A percentile compares a stretch with the other conserved stretches of the same genome.
These are phyloP conservation scores for Tragulus kanchil DNA, from an alignment of 2,113 vertebrate genomes.

Conservation along the genomic window DNA sequence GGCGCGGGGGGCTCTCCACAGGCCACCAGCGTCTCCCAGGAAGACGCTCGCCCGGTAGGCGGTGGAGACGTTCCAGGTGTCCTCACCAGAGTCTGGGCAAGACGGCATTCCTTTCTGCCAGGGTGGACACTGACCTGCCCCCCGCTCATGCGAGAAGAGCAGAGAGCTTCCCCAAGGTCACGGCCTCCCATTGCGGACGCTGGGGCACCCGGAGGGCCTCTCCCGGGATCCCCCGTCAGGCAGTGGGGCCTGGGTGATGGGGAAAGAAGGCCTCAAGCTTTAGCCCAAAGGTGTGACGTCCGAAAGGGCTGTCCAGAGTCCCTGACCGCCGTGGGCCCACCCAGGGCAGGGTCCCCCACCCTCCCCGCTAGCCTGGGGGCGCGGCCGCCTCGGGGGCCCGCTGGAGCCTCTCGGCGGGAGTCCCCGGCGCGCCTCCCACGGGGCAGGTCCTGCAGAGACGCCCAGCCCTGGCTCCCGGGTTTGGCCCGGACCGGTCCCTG, in stretches of 20 bases:
- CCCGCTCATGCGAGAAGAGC: background rate
- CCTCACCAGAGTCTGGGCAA: accelerated
- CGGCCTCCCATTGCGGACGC: background rate
- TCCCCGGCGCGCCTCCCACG: background rate
- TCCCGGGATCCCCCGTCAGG: background rate
- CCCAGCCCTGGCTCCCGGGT: constrained; percentile 17
- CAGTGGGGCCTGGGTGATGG: accelerated
- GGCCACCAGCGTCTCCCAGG: background rate
- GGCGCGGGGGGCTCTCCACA: accelerated
- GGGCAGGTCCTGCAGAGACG: background rate
- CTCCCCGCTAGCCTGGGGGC: background rate
- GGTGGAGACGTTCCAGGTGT: background rate
- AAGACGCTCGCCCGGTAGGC: accelerated
- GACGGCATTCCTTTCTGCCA: background rate
- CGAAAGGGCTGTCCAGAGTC: too few relatives aligned
- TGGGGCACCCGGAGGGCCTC: background rate
- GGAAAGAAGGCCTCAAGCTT: background rate
- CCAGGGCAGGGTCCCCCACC: background rate
- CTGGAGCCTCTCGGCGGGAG: background rate
- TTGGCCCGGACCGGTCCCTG: constrained; percentile 31
- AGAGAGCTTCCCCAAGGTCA: accelerated
- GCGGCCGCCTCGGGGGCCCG: accelerated
- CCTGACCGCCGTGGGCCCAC: accelerated
- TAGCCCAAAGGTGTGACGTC: background rate
- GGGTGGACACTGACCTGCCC: background rate